phyloP scores from a whole-genome alignment of 2,888 invertebrate genomes.

The Alentia gelatinosa region DNA sequence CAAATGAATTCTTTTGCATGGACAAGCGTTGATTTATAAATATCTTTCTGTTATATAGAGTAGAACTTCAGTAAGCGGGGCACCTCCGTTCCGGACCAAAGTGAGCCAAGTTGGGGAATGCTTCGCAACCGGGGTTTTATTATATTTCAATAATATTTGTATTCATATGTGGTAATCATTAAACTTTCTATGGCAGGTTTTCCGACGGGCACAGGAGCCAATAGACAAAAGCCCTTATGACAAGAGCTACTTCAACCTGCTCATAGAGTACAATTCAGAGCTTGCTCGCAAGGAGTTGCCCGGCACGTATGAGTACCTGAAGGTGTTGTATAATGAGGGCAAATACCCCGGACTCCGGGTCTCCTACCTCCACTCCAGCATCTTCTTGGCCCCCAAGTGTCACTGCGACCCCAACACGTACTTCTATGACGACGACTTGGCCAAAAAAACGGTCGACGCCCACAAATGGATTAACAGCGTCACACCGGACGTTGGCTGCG shows the following conservation, averaged over 20 bases:
- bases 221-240: conserved; percentile 69
- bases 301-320: conserved; percentile 75
- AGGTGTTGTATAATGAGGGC: conserved; percentile 67
- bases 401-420: conserved; percentile 81
- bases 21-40: no score
- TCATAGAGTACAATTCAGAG: conserved; percentile 79
- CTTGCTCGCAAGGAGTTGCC: conserved; percentile 69
- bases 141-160: no score
- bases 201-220: conserved; percentile 79
- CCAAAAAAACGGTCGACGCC: conserved; percentile 79
- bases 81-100: no score
- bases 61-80: no score
- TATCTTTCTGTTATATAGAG: no score
- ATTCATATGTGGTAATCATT: neutral
- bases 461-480: conserved; percentile 80
- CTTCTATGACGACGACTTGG: conserved; percentile 80
- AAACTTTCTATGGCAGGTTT: conserved; percentile 70
- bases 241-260: conserved; percentile 80
- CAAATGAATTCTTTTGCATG: no score
- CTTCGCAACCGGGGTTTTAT: no score
- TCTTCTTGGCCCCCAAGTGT: conserved; percentile 80
- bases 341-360: conserved; percentile 75
- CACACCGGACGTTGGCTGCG: conserved; percentile 76
- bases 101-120: no score
- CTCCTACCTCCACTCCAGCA: conserved; percentile 80